These are phyloP conservation scores for Manis crassicaudata DNA, from an alignment of 2,797 vertebrate genomes.

Conservation along the genomic window DNA sequence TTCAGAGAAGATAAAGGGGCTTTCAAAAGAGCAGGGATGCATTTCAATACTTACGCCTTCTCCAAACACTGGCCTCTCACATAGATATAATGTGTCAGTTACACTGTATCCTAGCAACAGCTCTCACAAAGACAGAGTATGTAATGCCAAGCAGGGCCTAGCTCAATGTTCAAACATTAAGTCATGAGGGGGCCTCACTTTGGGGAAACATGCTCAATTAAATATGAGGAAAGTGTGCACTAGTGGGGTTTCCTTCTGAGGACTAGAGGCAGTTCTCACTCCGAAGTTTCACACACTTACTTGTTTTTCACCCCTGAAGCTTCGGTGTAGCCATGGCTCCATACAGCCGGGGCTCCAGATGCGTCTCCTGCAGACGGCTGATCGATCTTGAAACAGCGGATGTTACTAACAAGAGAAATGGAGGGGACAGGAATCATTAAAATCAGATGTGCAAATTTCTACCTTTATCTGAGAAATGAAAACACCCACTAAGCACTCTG, in stretches of 20 bases:
- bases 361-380: conserved; percentile 92
- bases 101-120: conserved; percentile 85
- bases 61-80: conserved; percentile 67
- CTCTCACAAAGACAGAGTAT: conserved; percentile 70
- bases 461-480: not conserved
- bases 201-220: not conserved
- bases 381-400: conserved; percentile 98
- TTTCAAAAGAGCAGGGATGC: conserved; percentile 76
- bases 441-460: not conserved
- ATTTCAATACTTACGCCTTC: conserved; percentile 75
- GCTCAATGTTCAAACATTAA: not conserved
- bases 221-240: conserved; percentile 37
- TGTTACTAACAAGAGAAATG: conserved; percentile 89
- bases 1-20: conserved; percentile 78
- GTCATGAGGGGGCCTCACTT: conserved; percentile 43
- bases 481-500: not conserved
- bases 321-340: conserved; percentile 98
- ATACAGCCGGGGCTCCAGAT: conserved; percentile 94
- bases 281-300: conserved; percentile 83
- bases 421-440: not conserved
- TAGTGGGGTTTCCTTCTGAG: not conserved
- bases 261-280: not conserved
- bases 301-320: conserved; percentile 98
- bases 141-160: conserved; percentile 55
- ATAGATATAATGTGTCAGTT: conserved; percentile 66